These are phyloP conservation scores for Sebastiscus albofasciatus DNA, from an alignment of 2,797 vertebrate genomes.

Conservation along the genomic window DNA sequence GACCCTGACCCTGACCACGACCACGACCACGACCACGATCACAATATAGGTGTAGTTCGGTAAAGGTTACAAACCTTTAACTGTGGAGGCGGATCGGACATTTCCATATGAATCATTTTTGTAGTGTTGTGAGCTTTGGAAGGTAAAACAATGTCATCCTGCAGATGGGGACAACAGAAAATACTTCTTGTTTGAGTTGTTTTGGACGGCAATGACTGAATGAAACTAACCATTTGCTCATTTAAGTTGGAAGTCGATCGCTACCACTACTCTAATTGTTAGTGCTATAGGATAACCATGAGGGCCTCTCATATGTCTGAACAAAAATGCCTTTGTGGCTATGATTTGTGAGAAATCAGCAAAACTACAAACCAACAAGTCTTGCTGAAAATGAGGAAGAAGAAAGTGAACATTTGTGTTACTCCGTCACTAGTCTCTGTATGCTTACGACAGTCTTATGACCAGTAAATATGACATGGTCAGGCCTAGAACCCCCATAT, in stretches of 20 bases:
- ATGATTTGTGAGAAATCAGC: neutral
- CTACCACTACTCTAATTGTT: neutral
- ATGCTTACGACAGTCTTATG: accelerated
- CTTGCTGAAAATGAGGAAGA: neutral
- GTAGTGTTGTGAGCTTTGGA: neutral
- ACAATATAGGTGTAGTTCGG: neutral
- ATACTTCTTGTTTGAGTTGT: neutral
- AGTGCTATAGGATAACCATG: neutral
- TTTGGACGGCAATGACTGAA: neutral
- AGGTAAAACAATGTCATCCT: neutral
- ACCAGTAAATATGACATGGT: too few species aligned
- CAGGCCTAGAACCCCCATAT: accelerated
- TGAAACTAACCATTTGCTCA: too few species aligned
- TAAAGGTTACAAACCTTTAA: neutral
- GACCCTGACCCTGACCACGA: too few species aligned
- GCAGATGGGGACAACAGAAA: neutral
- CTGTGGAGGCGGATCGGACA: accelerated
- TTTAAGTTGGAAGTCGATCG: neutral
- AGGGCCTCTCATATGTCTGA: neutral
- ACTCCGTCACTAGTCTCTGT: neutral
- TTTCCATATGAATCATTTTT: accelerated
- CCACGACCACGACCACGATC: neutral
- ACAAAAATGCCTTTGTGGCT: neutral
- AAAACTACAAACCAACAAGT: neutral
- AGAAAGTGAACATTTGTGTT: neutral